Evolutionary conservation across 2,113 vertebrate species (phyloP).

Genomic region (Megaleporinus macrocephalus): DNA sequence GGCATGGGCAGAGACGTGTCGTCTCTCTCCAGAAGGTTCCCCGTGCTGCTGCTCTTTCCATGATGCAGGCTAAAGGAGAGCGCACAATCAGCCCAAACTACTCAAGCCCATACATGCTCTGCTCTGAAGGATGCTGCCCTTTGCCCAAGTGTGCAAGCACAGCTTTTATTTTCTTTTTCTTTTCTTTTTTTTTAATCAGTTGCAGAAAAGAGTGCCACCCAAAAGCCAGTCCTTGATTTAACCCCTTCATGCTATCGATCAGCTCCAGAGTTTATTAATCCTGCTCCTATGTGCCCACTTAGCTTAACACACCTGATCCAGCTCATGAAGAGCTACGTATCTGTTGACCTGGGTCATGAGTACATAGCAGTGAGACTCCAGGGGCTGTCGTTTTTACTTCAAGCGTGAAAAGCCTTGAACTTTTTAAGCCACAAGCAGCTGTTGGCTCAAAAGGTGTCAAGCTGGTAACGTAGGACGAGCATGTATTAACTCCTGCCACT

Average conservation of each 20-base stretch:
- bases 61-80: constrained; percentile 85
- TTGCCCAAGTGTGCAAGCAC: not conserved
- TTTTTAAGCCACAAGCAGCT: too few relatives aligned
- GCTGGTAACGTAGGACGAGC: too few relatives aligned
- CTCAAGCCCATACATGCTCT: constrained; percentile 34
- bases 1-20: constrained; percentile 90
- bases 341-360: too few relatives aligned
- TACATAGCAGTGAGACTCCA: too few relatives aligned
- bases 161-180: too few relatives aligned
- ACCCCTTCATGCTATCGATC: not conserved
- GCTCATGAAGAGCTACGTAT: not conserved
- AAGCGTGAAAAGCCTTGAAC: too few relatives aligned
- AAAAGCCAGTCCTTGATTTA: constrained; percentile 6
- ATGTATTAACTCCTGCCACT: too few relatives aligned
- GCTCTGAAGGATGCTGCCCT: constrained; percentile 3
- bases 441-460: too few relatives aligned
- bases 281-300: not conserved
- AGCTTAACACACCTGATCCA: not conserved
- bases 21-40: constrained; percentile 93
- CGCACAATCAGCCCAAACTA: constrained; percentile 46
- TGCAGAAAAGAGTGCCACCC: not conserved
- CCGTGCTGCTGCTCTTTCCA: constrained; percentile 98
- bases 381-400: too few relatives aligned
- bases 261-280: not conserved
- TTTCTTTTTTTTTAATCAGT: too few relatives aligned